Evolutionary conservation across 2,888 invertebrate genomes (phyloP).

Genomic region (Mycalesis mineus): DNA sequence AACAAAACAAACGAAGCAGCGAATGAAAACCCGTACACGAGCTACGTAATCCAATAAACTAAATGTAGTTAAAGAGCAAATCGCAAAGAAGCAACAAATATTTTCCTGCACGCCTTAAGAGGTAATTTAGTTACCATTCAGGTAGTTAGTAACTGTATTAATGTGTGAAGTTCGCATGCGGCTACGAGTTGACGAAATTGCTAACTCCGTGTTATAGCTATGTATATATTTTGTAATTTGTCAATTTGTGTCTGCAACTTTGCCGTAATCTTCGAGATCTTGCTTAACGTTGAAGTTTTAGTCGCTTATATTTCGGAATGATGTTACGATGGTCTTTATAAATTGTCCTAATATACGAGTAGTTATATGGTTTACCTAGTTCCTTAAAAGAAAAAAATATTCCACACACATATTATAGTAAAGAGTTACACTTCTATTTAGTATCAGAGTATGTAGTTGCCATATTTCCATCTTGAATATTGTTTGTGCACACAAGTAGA

Average conservation of each 20-base stretch:
- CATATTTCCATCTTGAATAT: too few relatives aligned
- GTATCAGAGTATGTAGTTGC: too few relatives aligned
- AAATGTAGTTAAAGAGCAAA: constrained; percentile 21
- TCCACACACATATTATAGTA: too few relatives aligned
- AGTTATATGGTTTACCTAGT: too few relatives aligned
- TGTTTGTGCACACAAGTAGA: not conserved
- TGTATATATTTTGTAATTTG: constrained; percentile 3
- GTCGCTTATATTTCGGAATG: not conserved
- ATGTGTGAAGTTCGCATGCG: constrained; percentile 20
- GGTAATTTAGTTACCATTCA: constrained; percentile 27
- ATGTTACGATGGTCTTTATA: not conserved
- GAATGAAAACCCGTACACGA: constrained; percentile 11
- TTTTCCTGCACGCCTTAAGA: constrained; percentile 18
- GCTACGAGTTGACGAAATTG: constrained; percentile 10
- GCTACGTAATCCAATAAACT: constrained; percentile 7
- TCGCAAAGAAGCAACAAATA: constrained; percentile 24
- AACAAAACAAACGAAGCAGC: not conserved
- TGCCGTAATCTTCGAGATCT: not conserved
- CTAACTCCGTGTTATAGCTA: constrained; percentile 1
- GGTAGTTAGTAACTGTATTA: constrained; percentile 27
- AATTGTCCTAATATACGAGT: too few relatives aligned
- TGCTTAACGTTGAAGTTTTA: not conserved
- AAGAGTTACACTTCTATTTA: too few relatives aligned
- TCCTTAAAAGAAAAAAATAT: too few relatives aligned
- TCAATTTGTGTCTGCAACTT: constrained; percentile 1